phyloP scores from a whole-genome alignment of 2,113 vertebrate species.

The Mellivora capensis region DNA sequence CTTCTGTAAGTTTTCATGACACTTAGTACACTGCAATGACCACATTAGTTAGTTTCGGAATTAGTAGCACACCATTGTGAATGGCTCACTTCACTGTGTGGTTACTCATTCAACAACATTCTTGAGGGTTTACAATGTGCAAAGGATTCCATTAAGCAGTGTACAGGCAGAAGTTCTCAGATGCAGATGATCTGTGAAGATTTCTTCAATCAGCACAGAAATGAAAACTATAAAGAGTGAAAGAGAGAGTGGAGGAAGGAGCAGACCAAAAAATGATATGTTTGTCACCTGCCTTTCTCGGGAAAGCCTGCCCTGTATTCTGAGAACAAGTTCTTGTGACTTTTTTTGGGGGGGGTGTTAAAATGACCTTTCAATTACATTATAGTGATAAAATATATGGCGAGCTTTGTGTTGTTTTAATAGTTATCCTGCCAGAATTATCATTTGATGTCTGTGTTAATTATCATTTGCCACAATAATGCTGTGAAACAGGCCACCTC shows the following conservation, averaged over 20 bases:
- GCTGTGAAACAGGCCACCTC: not conserved
- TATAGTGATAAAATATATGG: not conserved
- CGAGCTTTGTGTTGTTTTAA: not conserved
- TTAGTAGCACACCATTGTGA: constrained; percentile 30
- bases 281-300: not conserved
- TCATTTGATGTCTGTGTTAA: not conserved
- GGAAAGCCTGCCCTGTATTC: not conserved
- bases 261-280: not conserved
- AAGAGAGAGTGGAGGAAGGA: not conserved
- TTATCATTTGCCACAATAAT: not conserved
- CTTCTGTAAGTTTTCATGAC: not conserved
- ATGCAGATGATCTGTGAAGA: constrained; percentile 33
- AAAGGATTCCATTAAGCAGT: not conserved
- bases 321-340: not conserved
- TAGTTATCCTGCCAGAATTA: not conserved
- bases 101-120: constrained; percentile 40
- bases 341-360: not conserved
- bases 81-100: not conserved
- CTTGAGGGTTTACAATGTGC: not conserved
- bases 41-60: constrained; percentile 39
- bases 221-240: not conserved
- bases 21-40: not conserved
- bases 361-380: not conserved
- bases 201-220: constrained; percentile 18
- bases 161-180: not conserved